Evolutionary conservation across 2,888 invertebrate genomes (phyloP), one percentile per base, ranked within the genome.

Genomic region (Exephanes ischioxanthus): DNA sequence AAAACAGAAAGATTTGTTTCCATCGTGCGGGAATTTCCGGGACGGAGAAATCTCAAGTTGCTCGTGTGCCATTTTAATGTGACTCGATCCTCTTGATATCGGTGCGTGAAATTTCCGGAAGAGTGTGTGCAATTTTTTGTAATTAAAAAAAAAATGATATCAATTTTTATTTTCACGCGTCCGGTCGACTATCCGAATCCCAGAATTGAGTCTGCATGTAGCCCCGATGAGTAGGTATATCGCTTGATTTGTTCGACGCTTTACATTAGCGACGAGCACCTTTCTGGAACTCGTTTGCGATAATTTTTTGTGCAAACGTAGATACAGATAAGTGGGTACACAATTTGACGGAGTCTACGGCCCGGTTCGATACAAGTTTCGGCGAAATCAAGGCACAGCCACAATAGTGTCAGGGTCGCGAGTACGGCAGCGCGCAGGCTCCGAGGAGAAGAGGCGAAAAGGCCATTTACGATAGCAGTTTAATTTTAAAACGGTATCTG

Each of bases 361-460:
- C 55, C 66, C 71, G 71, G 33, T n/a, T 48, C 68, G 72, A 51
- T 11, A 51, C 45, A 72, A 71, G 51, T 84, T 80, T 84, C 68
- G 72, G 72, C 68, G 61, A 73, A 68, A 73, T 77, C 77, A 77
- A 84, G 84, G 77, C 61, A 48, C n/a, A 45, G 51, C 66, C 37
- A 19, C 66, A 84, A 84, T 84, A 80, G 72, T 84, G 84, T 84
- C 84, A 84, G 58, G 84, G 84, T 72, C 80, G 75, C 76, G 55
- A 37, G 73, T 58, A 33, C 48, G 14, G 48, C 5, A 75, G 48
- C n/a, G 63, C 37, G 63, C 37, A 37, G 72, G 33, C 26, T 53
- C 68, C 19, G 22, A 48, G 55, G 26, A 26, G 41, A 67, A 72
- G 61, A 76, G 48, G 37, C 45, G 75, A 75, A 75, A 83, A 80